Evolutionary conservation across 2,113 vertebrate genomes (phyloP).

Genomic region (Piaya cayana): DNA sequence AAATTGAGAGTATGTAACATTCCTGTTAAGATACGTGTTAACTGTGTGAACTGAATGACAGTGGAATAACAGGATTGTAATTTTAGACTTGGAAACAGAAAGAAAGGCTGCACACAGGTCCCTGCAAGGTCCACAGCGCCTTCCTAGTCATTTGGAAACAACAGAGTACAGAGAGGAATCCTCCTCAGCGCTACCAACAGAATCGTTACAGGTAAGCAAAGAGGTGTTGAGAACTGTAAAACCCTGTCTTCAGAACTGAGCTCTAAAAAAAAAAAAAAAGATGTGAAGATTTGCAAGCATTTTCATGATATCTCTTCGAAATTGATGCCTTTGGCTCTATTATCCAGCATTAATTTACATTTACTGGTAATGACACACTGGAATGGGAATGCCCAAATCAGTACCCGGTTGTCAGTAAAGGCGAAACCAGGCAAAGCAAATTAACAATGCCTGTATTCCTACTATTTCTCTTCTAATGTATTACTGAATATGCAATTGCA

Average conservation of each 20-base stretch:
- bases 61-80: slow-evolving; percentile 17
- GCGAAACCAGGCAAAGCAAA: background rate
- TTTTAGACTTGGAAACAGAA: slow-evolving; percentile 63
- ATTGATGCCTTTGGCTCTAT: background rate
- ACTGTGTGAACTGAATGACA: background rate
- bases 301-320: background rate
- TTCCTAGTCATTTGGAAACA: slow-evolving; percentile 44
- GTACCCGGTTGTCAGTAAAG: background rate
- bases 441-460: background rate
- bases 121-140: slow-evolving; percentile 67
- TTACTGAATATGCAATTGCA: background rate
- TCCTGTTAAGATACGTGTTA: background rate
- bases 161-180: background rate
- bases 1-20: background rate
- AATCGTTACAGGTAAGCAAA: slow-evolving; percentile 69
- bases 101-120: slow-evolving; percentile 17
- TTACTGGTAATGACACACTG: background rate
- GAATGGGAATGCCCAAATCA: background rate
- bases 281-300: background rate
- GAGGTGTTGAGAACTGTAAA: background rate
- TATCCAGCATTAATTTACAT: background rate
- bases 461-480: background rate
- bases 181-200: background rate
- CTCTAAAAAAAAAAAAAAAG: background rate
- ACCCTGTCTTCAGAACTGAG: background rate